Conservation (phyloP, 2,797 vertebrate genomes). For the Sarcophilus harrisii region DNA sequence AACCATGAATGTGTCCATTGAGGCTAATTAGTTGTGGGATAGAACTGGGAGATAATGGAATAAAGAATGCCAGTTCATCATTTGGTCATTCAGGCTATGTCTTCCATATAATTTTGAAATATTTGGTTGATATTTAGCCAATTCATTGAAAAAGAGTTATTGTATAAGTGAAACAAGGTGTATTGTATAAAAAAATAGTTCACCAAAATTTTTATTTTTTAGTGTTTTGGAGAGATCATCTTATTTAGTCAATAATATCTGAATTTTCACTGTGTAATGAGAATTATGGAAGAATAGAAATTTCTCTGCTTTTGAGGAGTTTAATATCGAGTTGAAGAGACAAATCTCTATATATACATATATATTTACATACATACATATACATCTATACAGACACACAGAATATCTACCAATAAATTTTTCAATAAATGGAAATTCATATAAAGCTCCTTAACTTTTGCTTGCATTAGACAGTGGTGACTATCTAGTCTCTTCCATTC, state of each 20-base stretch:
- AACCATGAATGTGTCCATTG: background rate
- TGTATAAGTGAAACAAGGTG: background rate
- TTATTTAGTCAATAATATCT: background rate
- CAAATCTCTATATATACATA: background rate
- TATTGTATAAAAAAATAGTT: background rate
- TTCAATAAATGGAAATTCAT: conserved; percentile 19
- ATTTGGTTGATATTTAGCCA: background rate
- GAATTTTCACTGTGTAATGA: background rate
- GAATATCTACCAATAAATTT: background rate
- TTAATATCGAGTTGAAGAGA: background rate
- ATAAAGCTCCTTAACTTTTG: background rate
- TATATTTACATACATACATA: background rate
- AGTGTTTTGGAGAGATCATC: background rate
- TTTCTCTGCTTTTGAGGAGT: background rate
- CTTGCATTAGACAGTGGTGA: background rate
- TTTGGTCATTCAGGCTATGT: background rate
- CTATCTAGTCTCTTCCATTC: background rate
- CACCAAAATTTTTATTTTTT: conserved; percentile 19
- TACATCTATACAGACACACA: background rate
- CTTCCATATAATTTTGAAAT: background rate
- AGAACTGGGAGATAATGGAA: background rate
- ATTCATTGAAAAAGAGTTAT: background rate
- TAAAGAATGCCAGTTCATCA: background rate
- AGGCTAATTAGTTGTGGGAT: background rate
- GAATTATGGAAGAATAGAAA: background rate